These are phyloP conservation scores for Anadara kagoshimensis DNA, from an alignment of 1,140 invertebrate genomes.

Conservation along the genomic window DNA sequence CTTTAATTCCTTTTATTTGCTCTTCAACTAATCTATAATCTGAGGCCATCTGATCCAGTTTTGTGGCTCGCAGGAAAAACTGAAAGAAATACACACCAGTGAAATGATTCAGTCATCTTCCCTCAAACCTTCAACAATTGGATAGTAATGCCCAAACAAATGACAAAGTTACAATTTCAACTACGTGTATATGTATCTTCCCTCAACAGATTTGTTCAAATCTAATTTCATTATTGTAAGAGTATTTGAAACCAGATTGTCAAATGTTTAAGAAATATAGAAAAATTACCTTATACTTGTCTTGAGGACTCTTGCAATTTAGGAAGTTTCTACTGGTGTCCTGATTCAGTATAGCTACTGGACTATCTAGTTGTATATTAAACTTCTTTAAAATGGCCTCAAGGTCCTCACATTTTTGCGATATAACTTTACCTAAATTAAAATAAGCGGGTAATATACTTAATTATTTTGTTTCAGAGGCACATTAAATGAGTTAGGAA, in stretches of 20 bases:
- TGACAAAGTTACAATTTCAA: background rate
- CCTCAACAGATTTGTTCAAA: too few relatives aligned
- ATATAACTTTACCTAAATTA: slow-evolving; percentile 65
- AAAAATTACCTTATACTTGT: slow-evolving; percentile 80
- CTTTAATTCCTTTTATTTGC: slow-evolving; percentile 76
- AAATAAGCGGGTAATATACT: background rate
- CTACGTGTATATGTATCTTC: too few relatives aligned
- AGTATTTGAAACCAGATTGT: too few relatives aligned
- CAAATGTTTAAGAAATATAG: too few relatives aligned
- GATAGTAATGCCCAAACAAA: too few relatives aligned
- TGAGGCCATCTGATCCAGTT: slow-evolving; percentile 82
- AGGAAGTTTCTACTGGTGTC: slow-evolving; percentile 91
- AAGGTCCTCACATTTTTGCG: slow-evolving; percentile 74
- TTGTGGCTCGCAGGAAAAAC: slow-evolving; percentile 91
- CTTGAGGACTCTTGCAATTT: slow-evolving; percentile 82
- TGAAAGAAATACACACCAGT: slow-evolving; percentile 68
- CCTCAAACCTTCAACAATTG: too few relatives aligned
- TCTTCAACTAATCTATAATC: slow-evolving; percentile 82
- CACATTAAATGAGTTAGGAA: too few relatives aligned
- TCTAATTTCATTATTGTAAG: too few relatives aligned
- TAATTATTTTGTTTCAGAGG: too few relatives aligned
- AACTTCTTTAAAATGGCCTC: slow-evolving; percentile 81
- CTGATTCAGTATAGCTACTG: slow-evolving; percentile 92
- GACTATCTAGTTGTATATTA: slow-evolving; percentile 93
- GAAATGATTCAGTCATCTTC: too few relatives aligned